A percentile compares a stretch with the other conserved stretches of the same genome.
phyloP scores from a whole-genome alignment of 2,888 invertebrate species.

The Amiota mariae region DNA sequence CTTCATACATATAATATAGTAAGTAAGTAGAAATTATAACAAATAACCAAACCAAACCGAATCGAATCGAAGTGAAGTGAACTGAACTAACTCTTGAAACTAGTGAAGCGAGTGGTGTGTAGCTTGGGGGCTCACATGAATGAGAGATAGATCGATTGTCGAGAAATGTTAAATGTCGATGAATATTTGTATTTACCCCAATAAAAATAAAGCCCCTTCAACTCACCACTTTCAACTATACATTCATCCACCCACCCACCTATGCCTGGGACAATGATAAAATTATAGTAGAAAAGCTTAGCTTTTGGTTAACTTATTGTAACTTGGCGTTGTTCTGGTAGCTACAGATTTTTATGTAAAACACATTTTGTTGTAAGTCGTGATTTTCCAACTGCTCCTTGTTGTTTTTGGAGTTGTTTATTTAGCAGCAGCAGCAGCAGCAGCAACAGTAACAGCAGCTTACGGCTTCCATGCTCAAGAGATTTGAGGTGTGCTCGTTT shows the following conservation, averaged over 20 bases:
- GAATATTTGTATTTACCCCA: conserved; percentile 24
- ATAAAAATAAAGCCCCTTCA: neutral
- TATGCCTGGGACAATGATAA: neutral
- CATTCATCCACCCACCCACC: neutral
- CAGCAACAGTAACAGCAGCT: too few relatives aligned
- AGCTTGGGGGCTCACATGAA: conserved; percentile 23
- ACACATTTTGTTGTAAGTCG: conserved; percentile 43
- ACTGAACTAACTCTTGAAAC: too few relatives aligned
- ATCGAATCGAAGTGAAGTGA: neutral
- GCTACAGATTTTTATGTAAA: conserved; percentile 48
- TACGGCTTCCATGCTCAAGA: neutral
- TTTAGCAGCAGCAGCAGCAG: too few relatives aligned
- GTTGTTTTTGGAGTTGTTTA: neutral
- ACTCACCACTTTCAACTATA: neutral
- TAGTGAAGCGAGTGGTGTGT: neutral
- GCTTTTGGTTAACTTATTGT: too few relatives aligned
- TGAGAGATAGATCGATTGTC: conserved; percentile 29
- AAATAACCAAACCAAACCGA: conserved; percentile 17
- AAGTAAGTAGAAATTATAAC: conserved; percentile 23
- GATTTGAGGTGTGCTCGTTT: conserved; percentile 29
- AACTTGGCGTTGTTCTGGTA: neutral
- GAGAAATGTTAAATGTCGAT: conserved; percentile 34
- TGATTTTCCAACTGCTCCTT: conserved; percentile 40
- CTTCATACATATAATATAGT: too few relatives aligned
- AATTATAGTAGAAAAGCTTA: too few relatives aligned